Percentiles rank a stretch among this genome's conserved stretches.
phyloP scores from a whole-genome alignment of 2,113 vertebrate species.

The Buteo buteo region DNA sequence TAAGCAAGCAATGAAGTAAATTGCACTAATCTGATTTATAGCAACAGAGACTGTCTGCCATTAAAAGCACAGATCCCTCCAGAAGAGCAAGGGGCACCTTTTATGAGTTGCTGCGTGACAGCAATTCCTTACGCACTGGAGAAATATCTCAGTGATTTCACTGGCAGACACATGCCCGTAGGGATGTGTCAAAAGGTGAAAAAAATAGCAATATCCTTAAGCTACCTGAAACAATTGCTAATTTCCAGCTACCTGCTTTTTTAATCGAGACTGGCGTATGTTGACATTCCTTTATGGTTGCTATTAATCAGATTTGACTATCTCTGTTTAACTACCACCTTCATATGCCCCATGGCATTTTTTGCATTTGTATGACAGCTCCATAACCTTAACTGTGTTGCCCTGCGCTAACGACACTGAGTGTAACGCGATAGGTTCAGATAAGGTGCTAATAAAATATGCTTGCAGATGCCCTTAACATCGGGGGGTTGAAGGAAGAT shows the following conservation, averaged over 20 bases:
- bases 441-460: background rate
- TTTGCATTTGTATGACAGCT: background rate
- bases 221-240: slow-evolving; percentile 49
- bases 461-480: background rate
- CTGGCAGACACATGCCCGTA: background rate
- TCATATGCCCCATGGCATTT: background rate
- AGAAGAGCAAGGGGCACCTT: background rate
- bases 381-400: background rate
- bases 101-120: background rate
- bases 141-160: slow-evolving; percentile 5
- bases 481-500: background rate
- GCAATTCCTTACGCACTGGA: background rate
- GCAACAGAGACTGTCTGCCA: background rate
- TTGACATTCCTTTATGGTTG: slow-evolving; percentile 34
- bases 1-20: background rate
- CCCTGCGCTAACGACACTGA: background rate
- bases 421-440: background rate
- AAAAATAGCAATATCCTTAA: slow-evolving; percentile 51
- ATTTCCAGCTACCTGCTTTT: slow-evolving; percentile 52
- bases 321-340: slow-evolving; percentile 38
- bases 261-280: slow-evolving; percentile 13
- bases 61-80: slow-evolving; percentile 6
- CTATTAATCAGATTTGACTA: slow-evolving; percentile 33
- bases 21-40: slow-evolving; percentile 5
- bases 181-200: slow-evolving; percentile 9